Base-by-base conservation (phyloP, 2,113 vertebrate genomes). In the Crypturellus undulatus region DNA sequence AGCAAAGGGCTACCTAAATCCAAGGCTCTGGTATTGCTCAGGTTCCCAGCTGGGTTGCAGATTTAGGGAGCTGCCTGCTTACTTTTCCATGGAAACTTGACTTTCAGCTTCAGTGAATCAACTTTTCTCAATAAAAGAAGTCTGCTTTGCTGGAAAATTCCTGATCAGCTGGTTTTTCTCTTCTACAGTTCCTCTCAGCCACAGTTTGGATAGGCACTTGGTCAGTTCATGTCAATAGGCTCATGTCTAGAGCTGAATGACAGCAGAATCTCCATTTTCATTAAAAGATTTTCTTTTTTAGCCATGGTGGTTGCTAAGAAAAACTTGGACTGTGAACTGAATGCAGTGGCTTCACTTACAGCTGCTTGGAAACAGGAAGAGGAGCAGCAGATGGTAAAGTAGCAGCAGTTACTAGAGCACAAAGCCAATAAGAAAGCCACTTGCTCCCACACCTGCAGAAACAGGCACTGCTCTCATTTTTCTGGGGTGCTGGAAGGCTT, bases 371-470 rank as follows among this genome's bases (percentile, higher is more conserved):
- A 80, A 81, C 78, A 79, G 1, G 10, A 79, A 91, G 65, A 92
- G 13, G 52, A 92, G 62, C 38, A 94, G 70, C 92, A 96, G 80
- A 93, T 79, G 87, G 91, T 68, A 38, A 88, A 95, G 70, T 86
- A 93, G 84, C 84, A 90, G 78, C 1, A 4, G 62, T 84, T 93
- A 70, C 42, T 89, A 64, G 25, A 69, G 51, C 47, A 68, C 76
- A 92, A 89, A 86, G 56, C 60, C 83, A 89, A 62, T 24, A 81
- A 92, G 70, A 68, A 95, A 95, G 25, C 19, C 67, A 69, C 62
- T 95, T 75, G 65, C 65, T 93, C 62, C 72, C 77, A 92, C 80
- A 94, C 83, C 86, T 92, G 89, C 65, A 92, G 73, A 90, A 95
- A 91, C 4, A 76, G 40, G 13, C 42, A 87, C 21, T 12, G 3